These are phyloP conservation scores for Cricetomys ansorgei DNA, from an alignment of 2,113 vertebrate species.

Conservation along the genomic window DNA sequence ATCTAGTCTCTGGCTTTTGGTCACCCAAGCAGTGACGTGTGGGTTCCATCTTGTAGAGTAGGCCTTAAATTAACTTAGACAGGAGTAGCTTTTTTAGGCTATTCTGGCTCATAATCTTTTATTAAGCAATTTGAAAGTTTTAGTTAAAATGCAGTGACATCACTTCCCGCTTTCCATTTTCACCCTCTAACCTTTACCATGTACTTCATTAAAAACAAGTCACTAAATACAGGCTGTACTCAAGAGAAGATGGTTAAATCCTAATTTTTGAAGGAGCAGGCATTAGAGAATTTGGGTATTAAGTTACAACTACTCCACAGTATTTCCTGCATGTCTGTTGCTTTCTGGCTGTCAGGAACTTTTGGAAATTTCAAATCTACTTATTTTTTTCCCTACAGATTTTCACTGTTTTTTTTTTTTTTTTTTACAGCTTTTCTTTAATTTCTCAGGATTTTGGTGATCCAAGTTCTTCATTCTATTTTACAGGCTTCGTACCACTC, in stretches of 20 bases:
- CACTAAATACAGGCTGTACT: not conserved
- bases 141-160: not conserved
- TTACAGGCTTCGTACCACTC: not conserved
- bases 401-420: not conserved
- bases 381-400: not conserved
- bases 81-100: not conserved
- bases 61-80: not conserved
- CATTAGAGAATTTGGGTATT: not conserved
- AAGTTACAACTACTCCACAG: not conserved
- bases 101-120: not conserved
- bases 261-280: not conserved
- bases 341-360: not conserved
- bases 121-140: not conserved
- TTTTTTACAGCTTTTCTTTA: not conserved
- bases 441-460: constrained; percentile 13
- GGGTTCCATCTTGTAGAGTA: not conserved
- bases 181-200: too few species aligned
- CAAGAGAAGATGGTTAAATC: not conserved
- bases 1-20: not conserved
- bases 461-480: not conserved
- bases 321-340: not conserved
- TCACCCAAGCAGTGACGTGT: not conserved
- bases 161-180: not conserved
- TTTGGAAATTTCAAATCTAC: not conserved
- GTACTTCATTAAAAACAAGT: not conserved